These are phyloP conservation scores for Eidolon dupreanum DNA, from an alignment of 2,797 vertebrate genomes.

Conservation along the genomic window DNA sequence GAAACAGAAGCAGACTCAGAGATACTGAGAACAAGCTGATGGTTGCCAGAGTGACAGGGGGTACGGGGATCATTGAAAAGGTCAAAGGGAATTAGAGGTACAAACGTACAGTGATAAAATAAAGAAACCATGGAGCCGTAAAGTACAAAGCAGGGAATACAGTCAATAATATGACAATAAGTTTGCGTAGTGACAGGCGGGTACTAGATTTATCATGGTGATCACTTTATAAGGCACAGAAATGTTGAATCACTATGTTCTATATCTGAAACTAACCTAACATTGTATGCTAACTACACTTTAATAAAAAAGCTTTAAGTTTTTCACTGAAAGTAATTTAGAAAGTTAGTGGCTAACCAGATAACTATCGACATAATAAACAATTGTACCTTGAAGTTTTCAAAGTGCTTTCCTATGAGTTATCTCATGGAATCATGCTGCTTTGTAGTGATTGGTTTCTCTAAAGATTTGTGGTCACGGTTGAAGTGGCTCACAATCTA, in stretches of 20 bases:
- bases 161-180: fast-evolving
- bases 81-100: neutral
- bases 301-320: neutral
- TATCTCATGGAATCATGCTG: neutral
- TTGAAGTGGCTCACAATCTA: neutral
- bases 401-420: neutral
- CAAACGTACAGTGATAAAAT: neutral
- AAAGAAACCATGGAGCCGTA: fast-evolving
- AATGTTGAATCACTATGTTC: neutral
- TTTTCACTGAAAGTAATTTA: neutral
- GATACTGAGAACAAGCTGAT: too few species aligned
- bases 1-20: neutral
- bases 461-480: neutral
- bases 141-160: neutral
- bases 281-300: neutral
- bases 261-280: neutral
- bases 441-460: neutral
- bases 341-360: neutral
- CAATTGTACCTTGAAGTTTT: neutral
- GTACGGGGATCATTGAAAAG: neutral
- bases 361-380: neutral
- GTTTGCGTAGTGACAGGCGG: neutral
- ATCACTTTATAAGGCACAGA: neutral
- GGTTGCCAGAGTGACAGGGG: neutral
- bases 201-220: fast-evolving